Evolutionary conservation across 2,888 invertebrate genomes (phyloP), one percentile per base, ranked within the genome.

Genomic region (Pegoplata infirma): DNA sequence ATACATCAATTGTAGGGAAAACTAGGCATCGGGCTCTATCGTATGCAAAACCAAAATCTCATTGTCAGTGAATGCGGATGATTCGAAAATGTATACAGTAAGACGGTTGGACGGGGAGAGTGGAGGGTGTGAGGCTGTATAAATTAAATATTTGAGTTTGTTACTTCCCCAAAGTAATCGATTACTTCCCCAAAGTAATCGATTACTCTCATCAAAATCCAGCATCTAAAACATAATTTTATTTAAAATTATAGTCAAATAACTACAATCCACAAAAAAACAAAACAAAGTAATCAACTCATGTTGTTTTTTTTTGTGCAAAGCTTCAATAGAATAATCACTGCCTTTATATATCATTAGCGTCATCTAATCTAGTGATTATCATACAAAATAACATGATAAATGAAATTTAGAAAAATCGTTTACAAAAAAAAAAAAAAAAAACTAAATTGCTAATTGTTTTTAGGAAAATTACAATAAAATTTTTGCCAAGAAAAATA

Each of bases 291-390:
- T 40, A n/a, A 40, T n/a, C 1, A 40, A 2, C n/a, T n/a, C 0
- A 40, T 7, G 16, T 8, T 28, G 10, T 32, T n/a, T 55, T 25
- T 55, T 12, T 8, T 7, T n/a, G n/a, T n/a, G n/a, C n/a, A n/a
- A 49, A 49, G 28, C 17, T 28, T 55, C 14, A 73, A 73, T 58
- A 21, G 44, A 58, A 58, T 58, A 73, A 73, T 58, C 25, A 21
- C 14, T 16, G 12, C 25, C 40, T 21, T 8, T 25, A 21, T n/a
- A 5, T 56, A 55, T 64, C 49, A 46, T 4, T 6, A 19, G n/a
- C n/a, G n/a, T n/a, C 61, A 17, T 49, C n/a, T n/a, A 40, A 76
- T 58, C 17, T 16, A 49, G 32, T 72, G 72, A 72, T 63, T 56
- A 72, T 72, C 51, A 67, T 32, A 68, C 66, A 46, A 14, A 2